Conservation (phyloP, 2,113 vertebrate genomes). For the Nymphicus hollandicus region DNA sequence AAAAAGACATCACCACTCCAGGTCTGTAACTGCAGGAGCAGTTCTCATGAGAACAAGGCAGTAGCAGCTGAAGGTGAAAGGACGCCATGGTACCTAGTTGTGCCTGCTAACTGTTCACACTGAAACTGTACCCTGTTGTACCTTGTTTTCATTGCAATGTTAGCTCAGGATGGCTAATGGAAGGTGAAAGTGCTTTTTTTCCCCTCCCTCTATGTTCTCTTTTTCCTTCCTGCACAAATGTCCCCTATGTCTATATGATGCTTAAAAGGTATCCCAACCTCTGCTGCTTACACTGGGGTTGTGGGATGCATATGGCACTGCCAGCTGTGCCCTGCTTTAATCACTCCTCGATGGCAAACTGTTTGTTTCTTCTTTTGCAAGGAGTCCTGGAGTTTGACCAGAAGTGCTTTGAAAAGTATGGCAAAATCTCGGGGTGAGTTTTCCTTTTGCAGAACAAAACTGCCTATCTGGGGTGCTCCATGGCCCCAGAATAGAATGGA, state of each 20-base stretch:
- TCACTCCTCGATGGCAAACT: background rate
- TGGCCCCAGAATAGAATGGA: background rate
- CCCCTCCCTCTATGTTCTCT: background rate
- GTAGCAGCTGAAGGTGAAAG: background rate
- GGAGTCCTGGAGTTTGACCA: constrained; percentile 69
- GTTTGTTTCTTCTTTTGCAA: constrained; percentile 51
- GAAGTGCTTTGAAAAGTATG: constrained; percentile 79
- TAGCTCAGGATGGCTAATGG: background rate
- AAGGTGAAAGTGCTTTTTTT: background rate
- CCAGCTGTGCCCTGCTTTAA: background rate
- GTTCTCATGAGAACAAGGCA: background rate
- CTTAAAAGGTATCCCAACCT: background rate
- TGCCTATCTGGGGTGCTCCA: background rate
- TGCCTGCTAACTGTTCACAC: background rate
- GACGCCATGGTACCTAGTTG: background rate
- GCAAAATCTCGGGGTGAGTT: constrained; percentile 83
- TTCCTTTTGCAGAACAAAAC: background rate
- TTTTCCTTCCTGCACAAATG: background rate
- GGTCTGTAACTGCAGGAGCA: background rate
- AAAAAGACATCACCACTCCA: background rate
- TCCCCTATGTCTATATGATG: background rate
- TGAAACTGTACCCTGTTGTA: background rate
- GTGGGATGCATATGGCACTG: background rate
- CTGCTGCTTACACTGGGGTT: background rate
- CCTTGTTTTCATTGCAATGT: background rate